Percentiles rank a stretch among this genome's conserved stretches.
phyloP scores from a whole-genome alignment of 2,113 vertebrate genomes.

The Megalops atlanticus region DNA sequence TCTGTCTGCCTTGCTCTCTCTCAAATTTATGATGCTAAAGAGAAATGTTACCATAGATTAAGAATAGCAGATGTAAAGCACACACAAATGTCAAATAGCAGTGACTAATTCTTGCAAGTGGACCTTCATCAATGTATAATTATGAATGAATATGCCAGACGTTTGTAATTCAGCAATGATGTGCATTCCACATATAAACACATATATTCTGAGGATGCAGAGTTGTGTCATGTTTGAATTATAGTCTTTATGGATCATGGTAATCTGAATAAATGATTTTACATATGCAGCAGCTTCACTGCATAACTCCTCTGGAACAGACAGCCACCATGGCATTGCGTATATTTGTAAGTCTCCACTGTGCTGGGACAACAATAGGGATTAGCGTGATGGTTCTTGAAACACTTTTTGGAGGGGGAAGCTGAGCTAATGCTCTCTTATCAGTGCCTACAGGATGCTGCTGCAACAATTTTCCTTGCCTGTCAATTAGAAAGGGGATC shows the following conservation, averaged over 20 bases:
- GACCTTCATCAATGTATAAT: background rate
- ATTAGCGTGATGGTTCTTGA: conserved; percentile 75
- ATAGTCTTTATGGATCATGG: conserved; percentile 64
- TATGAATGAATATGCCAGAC: background rate
- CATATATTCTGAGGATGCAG: conserved; percentile 65
- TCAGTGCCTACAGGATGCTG: conserved; percentile 70
- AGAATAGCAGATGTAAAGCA: background rate
- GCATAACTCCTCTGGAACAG: conserved; percentile 70
- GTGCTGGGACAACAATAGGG: conserved; percentile 76
- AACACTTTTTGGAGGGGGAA: conserved; percentile 54
- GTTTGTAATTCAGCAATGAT: background rate
- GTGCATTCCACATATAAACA: conserved; percentile 46
- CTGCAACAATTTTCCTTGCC: conserved; percentile 70
- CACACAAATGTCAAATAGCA: conserved; percentile 2
- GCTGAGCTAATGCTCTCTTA: conserved; percentile 55
- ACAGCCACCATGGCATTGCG: conserved; percentile 67
- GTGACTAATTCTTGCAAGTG: background rate
- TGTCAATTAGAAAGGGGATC: conserved; percentile 82
- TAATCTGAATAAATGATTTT: conserved; percentile 74
- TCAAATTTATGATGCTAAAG: background rate
- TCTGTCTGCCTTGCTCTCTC: background rate
- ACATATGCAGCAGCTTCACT: conserved; percentile 53
- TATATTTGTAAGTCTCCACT: conserved; percentile 75
- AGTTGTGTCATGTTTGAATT: conserved; percentile 64
- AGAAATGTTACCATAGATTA: background rate